These are phyloP conservation scores for Oreochromis niloticus DNA, from an alignment of 2,113 vertebrate genomes.

Conservation along the genomic window DNA sequence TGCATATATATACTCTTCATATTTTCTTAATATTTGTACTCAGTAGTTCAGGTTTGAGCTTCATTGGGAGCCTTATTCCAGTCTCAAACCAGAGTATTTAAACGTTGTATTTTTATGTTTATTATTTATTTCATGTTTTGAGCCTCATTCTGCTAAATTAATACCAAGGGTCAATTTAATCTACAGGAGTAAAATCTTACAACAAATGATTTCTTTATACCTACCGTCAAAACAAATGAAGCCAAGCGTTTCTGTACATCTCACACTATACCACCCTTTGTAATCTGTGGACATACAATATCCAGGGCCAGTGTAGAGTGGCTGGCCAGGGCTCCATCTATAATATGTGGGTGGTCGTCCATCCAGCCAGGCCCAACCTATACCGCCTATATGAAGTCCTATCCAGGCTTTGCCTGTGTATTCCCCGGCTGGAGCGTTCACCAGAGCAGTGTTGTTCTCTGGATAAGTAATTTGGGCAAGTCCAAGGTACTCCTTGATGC, in stretches of 20 bases:
- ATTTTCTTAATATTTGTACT: no score
- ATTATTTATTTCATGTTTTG: neutral
- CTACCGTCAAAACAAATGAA: neutral
- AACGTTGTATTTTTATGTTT: no score
- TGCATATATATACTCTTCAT: no score
- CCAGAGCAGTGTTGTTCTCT: neutral
- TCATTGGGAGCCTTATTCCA: no score
- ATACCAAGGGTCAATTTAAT: neutral
- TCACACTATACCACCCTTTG: fast-evolving
- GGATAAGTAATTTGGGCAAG: neutral
- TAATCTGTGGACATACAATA: fast-evolving
- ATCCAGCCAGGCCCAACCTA: neutral
- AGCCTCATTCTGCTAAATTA: neutral
- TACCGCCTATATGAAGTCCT: no score
- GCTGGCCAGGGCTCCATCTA: fast-evolving
- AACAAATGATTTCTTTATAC: neutral
- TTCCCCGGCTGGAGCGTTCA: neutral
- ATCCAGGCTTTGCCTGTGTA: neutral
- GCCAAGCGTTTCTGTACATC: fast-evolving
- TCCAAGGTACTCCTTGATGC: fast-evolving
- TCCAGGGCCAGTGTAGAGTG: fast-evolving
- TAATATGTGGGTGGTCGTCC: fast-evolving
- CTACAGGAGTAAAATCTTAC: neutral
- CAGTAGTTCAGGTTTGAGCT: no score
- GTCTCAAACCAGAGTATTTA: no score